Base-by-base conservation (phyloP, 2,113 vertebrate genomes). In the Hystrix cristata region DNA sequence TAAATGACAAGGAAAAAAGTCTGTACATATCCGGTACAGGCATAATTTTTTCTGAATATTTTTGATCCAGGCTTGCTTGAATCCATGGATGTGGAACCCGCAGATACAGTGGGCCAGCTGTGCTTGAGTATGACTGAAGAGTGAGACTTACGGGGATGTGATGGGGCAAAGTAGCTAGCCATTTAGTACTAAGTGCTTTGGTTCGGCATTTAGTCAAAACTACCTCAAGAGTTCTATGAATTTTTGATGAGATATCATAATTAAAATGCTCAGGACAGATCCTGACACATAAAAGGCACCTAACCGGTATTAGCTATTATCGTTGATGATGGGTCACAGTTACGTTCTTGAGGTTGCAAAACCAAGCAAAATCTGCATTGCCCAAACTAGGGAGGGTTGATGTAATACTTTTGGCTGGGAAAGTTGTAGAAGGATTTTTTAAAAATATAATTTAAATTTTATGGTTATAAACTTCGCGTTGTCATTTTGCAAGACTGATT, bases 401-500 rank as follows among this genome's bases (percentile, higher is more conserved):
- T 14, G 0, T 80, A 19, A 46, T 51, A n/a, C 11, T 69, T 12
- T 82, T 72, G 34, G 23, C 78, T 87, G 57, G 11, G 57, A 43
- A 76, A 88, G 64, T 59, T 72, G 48, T 55, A 46, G n/a, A 83
- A 90, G 51, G 27, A 15, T 74, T 57, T 93, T 57, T 57, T 14
- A 46, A 62, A 85, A 53, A n/a, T 15, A 34, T 43, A n/a, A 65
- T 60, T 86, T 34, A 1, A 38, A 23, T 46, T 94, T 84, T 87
- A 18, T 93, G 46, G 83, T 51, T 92, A 81, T 80, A 71, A 96
- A 87, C 31, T 59, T 48, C 55, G 43, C 84, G 46, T 82, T 18
- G 7, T 92, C 78, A 48, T 96, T 92, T 83, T 81, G 31, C 78
- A 90, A 96, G 48, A 46, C 48, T 87, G 29, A 94, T 87, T 69